Evolutionary conservation across 2,113 vertebrate genomes (phyloP).

Genomic region (Eonycteris spelaea): DNA sequence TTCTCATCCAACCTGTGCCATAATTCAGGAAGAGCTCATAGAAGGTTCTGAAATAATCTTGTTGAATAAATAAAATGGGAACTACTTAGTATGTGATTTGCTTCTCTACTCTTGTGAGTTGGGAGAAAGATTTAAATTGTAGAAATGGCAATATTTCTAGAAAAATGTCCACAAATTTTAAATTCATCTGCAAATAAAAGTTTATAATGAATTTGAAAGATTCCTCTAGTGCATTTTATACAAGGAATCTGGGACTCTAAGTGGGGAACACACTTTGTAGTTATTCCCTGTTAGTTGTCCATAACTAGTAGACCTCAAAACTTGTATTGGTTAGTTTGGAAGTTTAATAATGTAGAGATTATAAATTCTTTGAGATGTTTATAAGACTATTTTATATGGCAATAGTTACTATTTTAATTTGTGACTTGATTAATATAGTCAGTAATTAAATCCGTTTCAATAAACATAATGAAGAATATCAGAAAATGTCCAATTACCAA

Average conservation of each 20-base stretch:
- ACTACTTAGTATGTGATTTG: background rate
- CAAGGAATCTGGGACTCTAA: background rate
- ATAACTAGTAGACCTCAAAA: background rate
- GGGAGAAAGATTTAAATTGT: background rate
- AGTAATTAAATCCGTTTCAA: background rate
- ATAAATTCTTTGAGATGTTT: background rate
- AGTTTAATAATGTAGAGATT: background rate
- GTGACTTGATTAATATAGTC: background rate
- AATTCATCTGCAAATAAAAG: conserved; percentile 19
- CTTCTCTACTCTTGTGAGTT: background rate
- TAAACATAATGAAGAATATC: background rate
- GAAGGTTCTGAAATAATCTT: background rate
- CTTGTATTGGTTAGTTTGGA: background rate
- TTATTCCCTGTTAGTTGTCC: background rate
- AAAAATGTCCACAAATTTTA: background rate
- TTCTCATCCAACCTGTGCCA: background rate
- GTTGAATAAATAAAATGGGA: background rate
- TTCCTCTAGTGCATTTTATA: background rate
- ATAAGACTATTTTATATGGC: background rate
- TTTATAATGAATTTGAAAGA: background rate
- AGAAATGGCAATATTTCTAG: background rate
- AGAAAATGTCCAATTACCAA: background rate
- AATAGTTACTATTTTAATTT: conserved; percentile 8
- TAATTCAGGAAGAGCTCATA: background rate
- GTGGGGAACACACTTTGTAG: background rate